Base-by-base conservation (phyloP, 2,797 vertebrate species). In the Macropodus opercularis region DNA sequence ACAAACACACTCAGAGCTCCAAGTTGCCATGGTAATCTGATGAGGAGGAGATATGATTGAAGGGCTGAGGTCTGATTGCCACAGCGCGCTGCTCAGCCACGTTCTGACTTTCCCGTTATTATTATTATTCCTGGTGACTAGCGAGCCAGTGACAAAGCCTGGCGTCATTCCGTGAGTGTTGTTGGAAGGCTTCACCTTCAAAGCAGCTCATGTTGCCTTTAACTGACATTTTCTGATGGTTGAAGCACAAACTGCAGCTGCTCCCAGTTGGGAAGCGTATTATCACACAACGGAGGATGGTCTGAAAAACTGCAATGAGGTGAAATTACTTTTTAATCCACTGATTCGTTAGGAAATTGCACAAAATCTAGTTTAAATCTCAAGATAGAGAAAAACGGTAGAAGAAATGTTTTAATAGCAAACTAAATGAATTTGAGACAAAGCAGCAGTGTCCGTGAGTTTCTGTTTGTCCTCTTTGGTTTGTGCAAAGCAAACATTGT, bases 21-120 rank as follows among this genome's bases (percentile, higher is more conserved):
- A 71, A 32, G 90, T 91, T 90, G 81, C 89, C 87, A 90, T 90
- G 88, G 79, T 60, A 54, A 84, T 81, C 29, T 34, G 76, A 65
- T 52, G 64, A 76, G 61, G 48, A 59, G 55, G 63, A 59, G 64
- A 68, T 70, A 39, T 79, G 79, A 87, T 66, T 81, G 84, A 84
- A 65, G 51, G 63, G 63, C 63, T 36, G 36, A 42, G 44, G 65
- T 60, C 40, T 75, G 69, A 80, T 70, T 76, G 61, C 51, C 49
- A 64, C 63, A 49, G 47, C n/a, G 42, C 54, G 59, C 78, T 49
- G 42, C 50, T 32, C 11, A 52, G 39, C 10, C 22, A 42, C 40
- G 56, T 61, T 70, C 78, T 21, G 24, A 57, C 32, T 40, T 72
- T 58, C 34, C 48, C 18, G 5, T 19, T 19, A 41, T 51, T 23